phyloP scores from a whole-genome alignment of 2,797 vertebrate species.

The Sebastes vulpes region DNA sequence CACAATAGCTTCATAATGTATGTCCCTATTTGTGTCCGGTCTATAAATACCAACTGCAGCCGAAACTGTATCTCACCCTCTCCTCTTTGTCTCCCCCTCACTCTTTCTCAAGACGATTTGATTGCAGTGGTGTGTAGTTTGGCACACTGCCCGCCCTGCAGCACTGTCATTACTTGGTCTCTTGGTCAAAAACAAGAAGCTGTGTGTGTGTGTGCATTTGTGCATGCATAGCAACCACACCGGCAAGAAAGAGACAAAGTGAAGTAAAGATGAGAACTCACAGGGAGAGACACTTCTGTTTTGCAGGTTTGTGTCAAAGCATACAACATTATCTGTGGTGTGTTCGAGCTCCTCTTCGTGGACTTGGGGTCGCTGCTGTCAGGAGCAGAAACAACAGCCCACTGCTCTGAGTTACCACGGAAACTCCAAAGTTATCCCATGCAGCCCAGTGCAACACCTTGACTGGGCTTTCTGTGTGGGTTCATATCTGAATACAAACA shows the following conservation, averaged over 20 bases:
- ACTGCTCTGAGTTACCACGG: slow-evolving; percentile 21
- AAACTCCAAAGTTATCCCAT: slow-evolving; percentile 11
- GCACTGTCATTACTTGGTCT: slow-evolving; percentile 59
- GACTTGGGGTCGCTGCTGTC: slow-evolving; percentile 15
- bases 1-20: background rate
- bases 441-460: slow-evolving; percentile 13
- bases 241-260: slow-evolving; percentile 14
- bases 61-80: slow-evolving; percentile 14
- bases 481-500: slow-evolving; percentile 8
- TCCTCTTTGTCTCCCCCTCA: slow-evolving; percentile 3
- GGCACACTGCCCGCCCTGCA: slow-evolving; percentile 73
- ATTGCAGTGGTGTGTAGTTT: slow-evolving; percentile 75
- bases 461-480: slow-evolving; percentile 30
- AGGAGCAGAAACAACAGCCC: slow-evolving; percentile 28
- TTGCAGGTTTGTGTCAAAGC: slow-evolving; percentile 18
- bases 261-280: background rate
- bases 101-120: slow-evolving; percentile 55
- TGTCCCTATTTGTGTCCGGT: slow-evolving; percentile 17
- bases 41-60: slow-evolving; percentile 16
- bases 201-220: background rate
- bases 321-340: background rate
- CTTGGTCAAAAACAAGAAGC: slow-evolving; percentile 46
- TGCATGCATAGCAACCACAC: slow-evolving; percentile 21
- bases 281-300: background rate
- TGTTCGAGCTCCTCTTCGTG: slow-evolving; percentile 4